Evolutionary conservation across 2,113 vertebrate species (phyloP).

Genomic region (Strix aluco): DNA sequence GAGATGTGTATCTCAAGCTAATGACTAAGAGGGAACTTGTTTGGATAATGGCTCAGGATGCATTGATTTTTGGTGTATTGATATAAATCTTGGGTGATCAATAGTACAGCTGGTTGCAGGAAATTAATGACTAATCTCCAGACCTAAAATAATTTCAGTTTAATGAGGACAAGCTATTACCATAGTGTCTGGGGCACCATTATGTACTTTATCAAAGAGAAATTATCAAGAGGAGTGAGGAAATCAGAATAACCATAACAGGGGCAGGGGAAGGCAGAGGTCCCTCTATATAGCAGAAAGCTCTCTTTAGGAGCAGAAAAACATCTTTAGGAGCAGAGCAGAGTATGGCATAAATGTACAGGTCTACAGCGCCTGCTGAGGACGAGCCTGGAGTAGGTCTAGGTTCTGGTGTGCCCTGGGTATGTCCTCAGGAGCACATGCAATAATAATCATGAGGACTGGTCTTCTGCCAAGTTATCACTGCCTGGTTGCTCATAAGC

Average conservation of each 20-base stretch:
- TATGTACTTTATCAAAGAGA: not conserved
- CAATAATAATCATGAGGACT: not conserved
- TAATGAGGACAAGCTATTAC: not conserved
- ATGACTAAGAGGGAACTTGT: not conserved
- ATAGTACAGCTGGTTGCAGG: not conserved
- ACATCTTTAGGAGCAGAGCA: not conserved
- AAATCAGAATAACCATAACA: not conserved
- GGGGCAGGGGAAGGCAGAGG: fast-evolving
- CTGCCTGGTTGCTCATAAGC: not conserved
- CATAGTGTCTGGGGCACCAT: not conserved
- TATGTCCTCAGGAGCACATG: not conserved
- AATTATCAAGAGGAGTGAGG: not conserved
- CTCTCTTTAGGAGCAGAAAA: not conserved
- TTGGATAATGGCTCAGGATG: not conserved
- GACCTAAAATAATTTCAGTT: not conserved
- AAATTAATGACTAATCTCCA: not conserved
- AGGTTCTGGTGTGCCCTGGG: not conserved
- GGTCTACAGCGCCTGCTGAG: not conserved
- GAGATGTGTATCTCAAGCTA: not conserved
- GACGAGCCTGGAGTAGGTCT: not conserved
- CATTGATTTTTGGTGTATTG: not conserved
- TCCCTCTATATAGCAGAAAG: not conserved
- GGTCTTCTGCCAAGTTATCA: not conserved
- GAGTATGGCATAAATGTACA: fast-evolving
- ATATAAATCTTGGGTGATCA: not conserved